Evolutionary conservation across 2,888 invertebrate genomes (phyloP), one percentile per base, ranked within the genome.

Genomic region (Eupithecia dodoneata): DNA sequence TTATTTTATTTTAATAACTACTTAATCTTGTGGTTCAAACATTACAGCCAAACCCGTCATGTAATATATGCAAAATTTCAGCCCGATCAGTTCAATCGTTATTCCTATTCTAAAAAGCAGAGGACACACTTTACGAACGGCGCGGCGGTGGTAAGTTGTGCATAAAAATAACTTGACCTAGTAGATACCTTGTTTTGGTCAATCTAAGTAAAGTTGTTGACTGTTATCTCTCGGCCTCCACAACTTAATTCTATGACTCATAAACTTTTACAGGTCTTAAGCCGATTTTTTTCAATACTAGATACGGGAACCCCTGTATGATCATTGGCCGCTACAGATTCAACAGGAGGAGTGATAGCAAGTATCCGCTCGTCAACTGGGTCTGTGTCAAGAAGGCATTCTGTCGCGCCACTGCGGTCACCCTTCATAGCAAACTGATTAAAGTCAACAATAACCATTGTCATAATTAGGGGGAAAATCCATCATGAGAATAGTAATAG

Each of bases 241-340:
- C 3, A 41, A 41, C n/a, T 42, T 42, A 44, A n/a, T 69, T 44
- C 1, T n/a, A 67, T 9, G 3, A 42, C 67, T 4, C 3, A 47
- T 70, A 47, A 44, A 70, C 47, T n/a, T 13, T 76, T 77, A 10
- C 78, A 78, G 78, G 52, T 69, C 12, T 63, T 41, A 52, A 66
- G 13, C 86, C 87, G 2, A 63, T 81, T 0, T 91, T 90, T 74
- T 77, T 83, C 49, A 85, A 75, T 4, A 89, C 88, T 10, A 84
- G 87, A 0, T 86, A 59, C 42, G 91, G 92, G 5, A 89, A 90
- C 70, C 89, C 88, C 0, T 79, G 87, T 13, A 82, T 92, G 85
- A 71, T 83, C 6, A 74, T 88, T 4, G 88, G 84, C 4, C 1
- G 59, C 4, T 87, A 91, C 71, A 85, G 90, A 9, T 93, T 86